Percentiles rank a stretch among this genome's conserved stretches.
Evolutionary conservation across 1,140 invertebrate genomes (phyloP).

Genomic region (Neotoxoptera formosana): DNA sequence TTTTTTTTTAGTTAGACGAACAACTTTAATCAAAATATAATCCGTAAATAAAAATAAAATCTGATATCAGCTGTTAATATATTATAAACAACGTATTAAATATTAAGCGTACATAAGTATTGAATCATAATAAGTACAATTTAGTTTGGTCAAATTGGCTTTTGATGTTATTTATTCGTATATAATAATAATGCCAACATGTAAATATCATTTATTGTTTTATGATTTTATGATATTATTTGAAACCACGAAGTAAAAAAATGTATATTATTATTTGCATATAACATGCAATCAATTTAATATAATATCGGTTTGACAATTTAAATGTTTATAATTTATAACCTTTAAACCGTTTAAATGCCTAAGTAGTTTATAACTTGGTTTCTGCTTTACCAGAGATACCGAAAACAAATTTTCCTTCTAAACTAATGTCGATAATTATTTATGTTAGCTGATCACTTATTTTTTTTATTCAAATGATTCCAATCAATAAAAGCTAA

Average conservation of each 20-base stretch:
- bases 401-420: too few species aligned
- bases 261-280: background rate
- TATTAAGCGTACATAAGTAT: background rate
- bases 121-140: background rate
- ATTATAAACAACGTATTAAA: background rate
- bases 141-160: background rate
- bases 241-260: background rate
- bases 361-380: too few species aligned
- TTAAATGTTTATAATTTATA: too few species aligned
- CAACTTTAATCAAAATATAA: background rate
- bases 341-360: too few species aligned
- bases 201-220: background rate
- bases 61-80: background rate
- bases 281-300: too few species aligned
- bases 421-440: too few species aligned
- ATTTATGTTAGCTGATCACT: too few species aligned
- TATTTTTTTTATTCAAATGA: too few species aligned
- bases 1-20: background rate
- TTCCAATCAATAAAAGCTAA: too few species aligned
- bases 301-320: too few species aligned
- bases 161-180: background rate
- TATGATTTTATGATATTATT: background rate
- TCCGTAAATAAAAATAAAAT: background rate
- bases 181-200: background rate
- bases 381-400: too few species aligned